These are phyloP conservation scores for Dioctria linearis DNA, from an alignment of 2,888 invertebrate species.

Conservation along the genomic window DNA sequence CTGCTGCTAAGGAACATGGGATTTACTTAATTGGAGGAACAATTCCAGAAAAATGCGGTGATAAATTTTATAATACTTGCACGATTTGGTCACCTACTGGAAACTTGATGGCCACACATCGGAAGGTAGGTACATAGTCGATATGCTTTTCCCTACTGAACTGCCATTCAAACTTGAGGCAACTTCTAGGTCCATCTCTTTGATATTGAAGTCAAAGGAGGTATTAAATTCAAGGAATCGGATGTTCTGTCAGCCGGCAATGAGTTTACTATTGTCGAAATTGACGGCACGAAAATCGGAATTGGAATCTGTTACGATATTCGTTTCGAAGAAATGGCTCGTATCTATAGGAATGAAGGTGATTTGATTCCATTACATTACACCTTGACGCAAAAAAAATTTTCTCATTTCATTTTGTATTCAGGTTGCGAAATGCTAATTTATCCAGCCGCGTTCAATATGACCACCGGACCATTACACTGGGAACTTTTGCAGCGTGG, in stretches of 20 bases:
- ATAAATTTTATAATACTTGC: conserved; percentile 85
- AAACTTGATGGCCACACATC: conserved; percentile 82
- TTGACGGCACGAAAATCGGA: conserved; percentile 82
- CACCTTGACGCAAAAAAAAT: not conserved
- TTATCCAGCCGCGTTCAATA: conserved; percentile 8
- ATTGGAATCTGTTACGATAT: conserved; percentile 96
- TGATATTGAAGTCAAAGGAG: conserved; percentile 94
- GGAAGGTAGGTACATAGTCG: conserved; percentile 77
- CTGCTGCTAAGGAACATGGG: conserved; percentile 82
- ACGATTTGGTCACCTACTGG: conserved; percentile 88
- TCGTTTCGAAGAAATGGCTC: conserved; percentile 91
- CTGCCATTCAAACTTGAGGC: not conserved
- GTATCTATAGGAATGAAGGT: conserved; percentile 77
- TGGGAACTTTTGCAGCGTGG: conserved; percentile 90
- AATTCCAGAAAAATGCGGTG: conserved; percentile 83
- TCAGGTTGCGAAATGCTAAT: conserved; percentile 37
- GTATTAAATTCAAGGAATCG: conserved; percentile 94
- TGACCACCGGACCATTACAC: conserved; percentile 79
- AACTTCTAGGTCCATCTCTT: conserved; percentile 86
- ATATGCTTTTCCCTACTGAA: not conserved
- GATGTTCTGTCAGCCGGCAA: conserved; percentile 85
- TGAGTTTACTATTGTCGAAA: conserved; percentile 80
- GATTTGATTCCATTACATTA: not conserved
- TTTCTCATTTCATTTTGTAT: not conserved
- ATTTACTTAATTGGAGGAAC: conserved; percentile 92